A percentile compares a stretch with the other conserved stretches of the same genome.
Evolutionary conservation across 92 coral and sea anemone species (phyloP).

Genomic region (Zoanthus gigantus): DNA sequence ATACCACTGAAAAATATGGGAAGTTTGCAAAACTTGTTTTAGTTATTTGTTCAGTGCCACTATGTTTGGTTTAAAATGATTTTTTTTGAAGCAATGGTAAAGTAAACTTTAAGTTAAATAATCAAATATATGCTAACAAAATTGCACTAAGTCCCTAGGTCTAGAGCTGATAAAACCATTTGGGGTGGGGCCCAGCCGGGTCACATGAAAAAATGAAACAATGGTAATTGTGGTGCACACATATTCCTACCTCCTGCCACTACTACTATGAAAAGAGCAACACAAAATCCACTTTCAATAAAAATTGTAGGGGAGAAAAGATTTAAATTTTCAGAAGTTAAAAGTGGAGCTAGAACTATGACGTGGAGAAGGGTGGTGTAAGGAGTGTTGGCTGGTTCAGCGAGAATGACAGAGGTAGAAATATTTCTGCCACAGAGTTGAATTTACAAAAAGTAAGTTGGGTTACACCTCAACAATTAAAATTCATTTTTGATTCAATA

Average conservation of each 20-base stretch:
- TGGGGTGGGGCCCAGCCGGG: conserved; percentile 55
- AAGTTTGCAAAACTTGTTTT: too few species aligned
- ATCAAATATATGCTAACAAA: too few species aligned
- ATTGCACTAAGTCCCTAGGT: conserved; percentile 12
- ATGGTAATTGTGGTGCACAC: not conserved
- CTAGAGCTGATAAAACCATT: conserved; percentile 20
- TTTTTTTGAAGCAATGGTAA: too few species aligned
- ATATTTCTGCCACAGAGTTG: not conserved
- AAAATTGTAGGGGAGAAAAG: not conserved
- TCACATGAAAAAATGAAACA: conserved; percentile 13
- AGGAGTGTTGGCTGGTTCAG: not conserved
- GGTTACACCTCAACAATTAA: not conserved
- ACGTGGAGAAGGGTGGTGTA: not conserved
- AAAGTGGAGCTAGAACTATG: not conserved
- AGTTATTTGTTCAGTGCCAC: too few species aligned
- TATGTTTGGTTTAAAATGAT: too few species aligned
- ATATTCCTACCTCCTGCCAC: not conserved
- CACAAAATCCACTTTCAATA: not conserved
- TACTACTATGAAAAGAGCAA: not conserved
- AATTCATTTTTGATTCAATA: not conserved
- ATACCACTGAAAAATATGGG: too few species aligned
- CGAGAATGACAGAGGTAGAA: not conserved
- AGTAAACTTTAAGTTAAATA: too few species aligned
- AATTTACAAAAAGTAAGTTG: not conserved
- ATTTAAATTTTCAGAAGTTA: too few species aligned